phyloP scores from a whole-genome alignment of 2,797 vertebrate species.

The Streptopelia turtur region DNA sequence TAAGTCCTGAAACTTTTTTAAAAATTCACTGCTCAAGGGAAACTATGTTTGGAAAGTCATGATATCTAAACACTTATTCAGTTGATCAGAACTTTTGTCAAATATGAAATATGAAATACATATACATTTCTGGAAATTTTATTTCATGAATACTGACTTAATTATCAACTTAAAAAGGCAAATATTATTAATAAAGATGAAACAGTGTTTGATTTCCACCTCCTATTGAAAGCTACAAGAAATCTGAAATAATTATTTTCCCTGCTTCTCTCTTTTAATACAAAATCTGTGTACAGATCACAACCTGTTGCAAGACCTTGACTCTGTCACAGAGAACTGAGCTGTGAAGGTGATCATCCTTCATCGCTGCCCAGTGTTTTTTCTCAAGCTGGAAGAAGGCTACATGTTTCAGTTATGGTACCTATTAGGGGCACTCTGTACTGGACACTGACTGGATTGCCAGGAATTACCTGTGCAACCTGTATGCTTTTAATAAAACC shows the following conservation, averaged over 20 bases:
- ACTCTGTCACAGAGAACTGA: background rate
- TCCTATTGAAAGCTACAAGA: background rate
- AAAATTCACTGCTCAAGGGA: background rate
- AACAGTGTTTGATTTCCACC: background rate
- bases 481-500: background rate
- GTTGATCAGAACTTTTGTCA: background rate
- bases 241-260: background rate
- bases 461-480: background rate
- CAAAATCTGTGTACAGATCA: background rate
- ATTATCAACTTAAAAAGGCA: background rate
- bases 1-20: background rate
- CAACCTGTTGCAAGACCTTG: background rate
- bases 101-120: background rate
- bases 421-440: background rate
- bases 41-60: background rate
- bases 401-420: background rate
- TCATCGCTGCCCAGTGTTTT: fast-evolving
- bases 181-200: background rate
- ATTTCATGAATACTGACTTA: background rate
- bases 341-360: background rate
- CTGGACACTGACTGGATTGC: background rate
- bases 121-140: background rate
- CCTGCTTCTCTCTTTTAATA: background rate
- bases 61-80: background rate
- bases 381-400: background rate